A percentile compares a stretch with the other conserved stretches of the same genome.
phyloP scores from a whole-genome alignment of 1,140 invertebrate genomes.

The Paralvinella palmiformis region DNA sequence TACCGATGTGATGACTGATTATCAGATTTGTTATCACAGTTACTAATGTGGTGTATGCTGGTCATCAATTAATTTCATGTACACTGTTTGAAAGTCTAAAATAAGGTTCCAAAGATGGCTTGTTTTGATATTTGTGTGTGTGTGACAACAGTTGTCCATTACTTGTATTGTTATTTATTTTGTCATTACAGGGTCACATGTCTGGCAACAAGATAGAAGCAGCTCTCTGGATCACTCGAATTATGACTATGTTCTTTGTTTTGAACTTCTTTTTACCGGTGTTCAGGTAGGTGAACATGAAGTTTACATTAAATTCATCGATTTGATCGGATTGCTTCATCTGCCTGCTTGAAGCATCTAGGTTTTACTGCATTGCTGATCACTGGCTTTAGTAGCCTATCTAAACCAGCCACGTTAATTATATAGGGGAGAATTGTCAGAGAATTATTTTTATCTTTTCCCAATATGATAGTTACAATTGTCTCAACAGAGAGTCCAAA shows the following conservation, averaged over 20 bases:
- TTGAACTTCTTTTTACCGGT: slow-evolving; percentile 78
- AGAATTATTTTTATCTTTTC: not conserved
- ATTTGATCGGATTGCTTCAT: not conserved
- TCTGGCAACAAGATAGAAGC: slow-evolving; percentile 77
- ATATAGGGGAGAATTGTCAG: not conserved
- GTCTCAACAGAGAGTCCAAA: no score
- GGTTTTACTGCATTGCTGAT: not conserved
- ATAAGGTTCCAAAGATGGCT: no score
- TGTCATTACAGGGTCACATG: slow-evolving; percentile 55
- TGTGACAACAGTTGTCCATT: no score
- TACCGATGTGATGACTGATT: no score
- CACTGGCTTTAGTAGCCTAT: not conserved
- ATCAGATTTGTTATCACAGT: no score
- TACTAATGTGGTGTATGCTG: no score
- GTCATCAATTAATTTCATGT: no score
- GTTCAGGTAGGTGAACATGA: slow-evolving; percentile 80
- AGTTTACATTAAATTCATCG: not conserved
- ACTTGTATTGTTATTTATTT: no score
- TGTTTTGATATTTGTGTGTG: no score
- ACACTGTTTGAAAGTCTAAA: no score
- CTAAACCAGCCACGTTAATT: not conserved
- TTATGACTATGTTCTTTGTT: slow-evolving; percentile 75
- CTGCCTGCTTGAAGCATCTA: not conserved
- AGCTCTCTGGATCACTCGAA: slow-evolving; percentile 72
- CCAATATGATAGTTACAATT: no score